Conservation (phyloP, 2,797 vertebrate genomes). For the Hyperoplus immaculatus region DNA sequence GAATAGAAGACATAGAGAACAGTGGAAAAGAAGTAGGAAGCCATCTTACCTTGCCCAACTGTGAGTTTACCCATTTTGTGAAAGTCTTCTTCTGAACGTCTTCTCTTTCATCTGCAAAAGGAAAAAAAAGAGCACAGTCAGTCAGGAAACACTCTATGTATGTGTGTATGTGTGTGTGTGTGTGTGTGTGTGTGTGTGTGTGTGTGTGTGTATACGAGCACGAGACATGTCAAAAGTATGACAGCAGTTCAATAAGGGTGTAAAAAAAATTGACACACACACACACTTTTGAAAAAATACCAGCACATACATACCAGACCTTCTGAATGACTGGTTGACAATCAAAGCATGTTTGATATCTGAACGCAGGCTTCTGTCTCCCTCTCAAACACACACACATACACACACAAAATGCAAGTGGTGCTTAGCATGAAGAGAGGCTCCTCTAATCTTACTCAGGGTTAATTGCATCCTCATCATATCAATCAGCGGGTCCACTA, state of each 20-base stretch:
- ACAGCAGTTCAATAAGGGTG: conserved; percentile 2
- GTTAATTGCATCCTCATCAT: conserved; percentile 63
- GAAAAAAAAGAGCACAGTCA: conserved; percentile 28
- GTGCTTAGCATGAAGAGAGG: conserved; percentile 54
- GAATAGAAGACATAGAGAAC: not conserved
- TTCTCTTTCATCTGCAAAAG: conserved; percentile 95
- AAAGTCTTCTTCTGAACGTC: conserved; percentile 99
- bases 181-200: not conserved
- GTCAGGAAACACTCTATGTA: conserved; percentile 17
- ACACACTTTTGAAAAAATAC: not conserved
- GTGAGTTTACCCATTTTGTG: conserved; percentile 99
- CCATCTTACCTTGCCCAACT: conserved; percentile 93
- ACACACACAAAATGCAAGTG: conserved; percentile 31
- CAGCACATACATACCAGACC: not conserved
- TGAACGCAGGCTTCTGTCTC: not conserved
- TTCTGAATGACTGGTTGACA: conserved; percentile 6
- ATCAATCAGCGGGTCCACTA: conserved; percentile 61
- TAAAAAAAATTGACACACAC: not conserved
- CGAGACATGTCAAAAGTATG: conserved; percentile 7
- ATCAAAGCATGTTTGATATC: conserved; percentile 12
- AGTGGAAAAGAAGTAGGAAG: not conserved
- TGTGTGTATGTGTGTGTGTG: not conserved
- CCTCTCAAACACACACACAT: conserved; percentile 12
- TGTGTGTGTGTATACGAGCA: not conserved
- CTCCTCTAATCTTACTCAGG: conserved; percentile 53